Base-by-base conservation (phyloP, 2,113 vertebrate species). In the Sprattus sprattus region DNA sequence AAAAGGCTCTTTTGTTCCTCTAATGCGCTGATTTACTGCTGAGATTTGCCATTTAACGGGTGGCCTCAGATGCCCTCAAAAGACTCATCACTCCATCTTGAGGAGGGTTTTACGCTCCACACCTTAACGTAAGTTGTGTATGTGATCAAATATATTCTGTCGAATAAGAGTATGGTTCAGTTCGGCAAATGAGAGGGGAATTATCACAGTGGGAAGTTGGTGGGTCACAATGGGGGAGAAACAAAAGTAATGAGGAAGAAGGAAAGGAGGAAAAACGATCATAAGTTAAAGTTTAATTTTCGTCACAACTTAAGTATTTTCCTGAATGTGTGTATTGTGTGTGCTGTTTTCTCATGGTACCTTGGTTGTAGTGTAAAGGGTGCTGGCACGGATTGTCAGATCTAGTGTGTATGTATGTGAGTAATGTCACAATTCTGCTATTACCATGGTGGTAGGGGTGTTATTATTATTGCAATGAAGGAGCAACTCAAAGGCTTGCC, bases 41-140 rank as follows among this genome's bases (percentile, higher is more conserved):
- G 71, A 78, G 71, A 78, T 78, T 39, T 78, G 71, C 71, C 25
- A 78, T 78, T 39, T 78, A 78, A 78, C 71, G 0, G 71, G 39
- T 13, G 71, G 32, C 71, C 28, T 39, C 67, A 39, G 32, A 39
- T 75, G 67, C 67, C 67, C 67, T 78, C 71, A 32, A 78, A 67
- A 78, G 71, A 39, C 10, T 39, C n/a, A n/a, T 39, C 71, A 39
- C 71, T 78, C 71, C 25, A 32, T 78, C 28, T 78, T 16, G 32
- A 44, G 28, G 44, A 13, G 13, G 0, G 39, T 32, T 39, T 28
- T 15, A 39, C 71, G 39, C 71, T 78, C 2, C 28, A 75, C 1
- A 75, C 67, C 10, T 28, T 39, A 75, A 28, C 4, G 67, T 32
- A 44, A 78, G 71, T 28, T 32, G n/a, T n/a, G n/a, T 78, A 78